Conservation (phyloP, 2,113 vertebrate species). For the Calidris pygmaea region DNA sequence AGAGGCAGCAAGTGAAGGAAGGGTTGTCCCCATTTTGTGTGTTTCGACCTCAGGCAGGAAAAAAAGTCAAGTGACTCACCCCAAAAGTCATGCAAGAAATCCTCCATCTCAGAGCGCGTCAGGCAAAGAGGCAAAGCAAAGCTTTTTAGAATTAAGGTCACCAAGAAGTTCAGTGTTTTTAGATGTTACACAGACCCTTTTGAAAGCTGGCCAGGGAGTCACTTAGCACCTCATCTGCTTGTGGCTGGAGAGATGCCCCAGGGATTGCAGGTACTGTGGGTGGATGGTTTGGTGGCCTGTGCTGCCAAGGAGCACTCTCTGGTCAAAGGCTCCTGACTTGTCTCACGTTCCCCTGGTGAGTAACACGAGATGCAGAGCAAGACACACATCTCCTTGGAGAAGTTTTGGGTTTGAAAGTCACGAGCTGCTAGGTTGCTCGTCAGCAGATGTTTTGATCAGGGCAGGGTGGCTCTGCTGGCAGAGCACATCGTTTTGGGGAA, state of each 20-base stretch:
- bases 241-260: not conserved
- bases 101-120: accelerated
- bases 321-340: not conserved
- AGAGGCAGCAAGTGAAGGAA: not conserved
- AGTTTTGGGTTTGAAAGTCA: not conserved
- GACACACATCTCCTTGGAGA: accelerated
- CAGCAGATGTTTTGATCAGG: not conserved
- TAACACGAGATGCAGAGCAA: not conserved
- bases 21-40: not conserved
- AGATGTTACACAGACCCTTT: not conserved
- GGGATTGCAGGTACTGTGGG: accelerated
- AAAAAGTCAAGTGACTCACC: not conserved
- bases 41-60: not conserved
- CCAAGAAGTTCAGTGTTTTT: not conserved
- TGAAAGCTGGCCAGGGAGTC: not conserved
- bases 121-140: not conserved
- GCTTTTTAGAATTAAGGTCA: not conserved
- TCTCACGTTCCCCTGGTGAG: accelerated
- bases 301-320: not conserved
- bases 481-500: accelerated
- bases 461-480: not conserved
- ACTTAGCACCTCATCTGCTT: not conserved
- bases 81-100: not conserved
- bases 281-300: not conserved
- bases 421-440: not conserved